These are phyloP conservation scores for Lutjanus argentimaculatus DNA, from an alignment of 2,797 vertebrate genomes.

Conservation along the genomic window DNA sequence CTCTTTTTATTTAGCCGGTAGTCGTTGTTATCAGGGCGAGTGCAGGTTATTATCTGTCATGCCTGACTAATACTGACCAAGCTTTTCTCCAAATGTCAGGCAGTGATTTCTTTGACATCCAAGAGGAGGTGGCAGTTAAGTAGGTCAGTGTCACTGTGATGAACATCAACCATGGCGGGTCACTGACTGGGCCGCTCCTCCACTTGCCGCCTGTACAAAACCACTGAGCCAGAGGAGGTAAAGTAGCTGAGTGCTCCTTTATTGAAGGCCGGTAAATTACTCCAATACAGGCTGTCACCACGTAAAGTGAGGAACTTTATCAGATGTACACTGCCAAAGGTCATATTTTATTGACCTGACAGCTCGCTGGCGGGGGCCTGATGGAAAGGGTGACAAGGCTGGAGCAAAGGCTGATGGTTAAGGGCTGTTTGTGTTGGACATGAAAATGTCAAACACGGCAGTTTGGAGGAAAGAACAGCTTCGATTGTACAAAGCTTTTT, in stretches of 20 bases:
- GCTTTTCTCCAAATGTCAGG: conserved; percentile 73
- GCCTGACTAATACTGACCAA: conserved; percentile 65
- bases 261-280: conserved; percentile 75
- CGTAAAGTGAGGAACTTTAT: conserved; percentile 81
- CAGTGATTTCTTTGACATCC: conserved; percentile 80
- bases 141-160: conserved; percentile 88
- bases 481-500: conserved; percentile 7
- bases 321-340: conserved; percentile 75
- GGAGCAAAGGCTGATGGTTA: conserved; percentile 47
- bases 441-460: conserved; percentile 58
- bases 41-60: conserved; percentile 53
- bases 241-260: conserved; percentile 76
- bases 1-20: conserved; percentile 49
- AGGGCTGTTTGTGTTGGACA: conserved; percentile 55
- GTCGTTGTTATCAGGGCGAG: conserved; percentile 29
- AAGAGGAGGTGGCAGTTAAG: conserved; percentile 81
- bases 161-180: conserved; percentile 82
- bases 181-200: conserved; percentile 75
- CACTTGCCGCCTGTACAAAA: conserved; percentile 81
- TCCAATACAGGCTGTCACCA: conserved; percentile 55
- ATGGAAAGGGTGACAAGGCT: conserved; percentile 49
- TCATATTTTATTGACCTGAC: conserved; percentile 78
- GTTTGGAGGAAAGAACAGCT: conserved; percentile 14
- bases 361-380: conserved; percentile 60
- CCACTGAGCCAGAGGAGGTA: conserved; percentile 66